phyloP scores from a whole-genome alignment of 2,113 vertebrate species.

The Sialia sialis region DNA sequence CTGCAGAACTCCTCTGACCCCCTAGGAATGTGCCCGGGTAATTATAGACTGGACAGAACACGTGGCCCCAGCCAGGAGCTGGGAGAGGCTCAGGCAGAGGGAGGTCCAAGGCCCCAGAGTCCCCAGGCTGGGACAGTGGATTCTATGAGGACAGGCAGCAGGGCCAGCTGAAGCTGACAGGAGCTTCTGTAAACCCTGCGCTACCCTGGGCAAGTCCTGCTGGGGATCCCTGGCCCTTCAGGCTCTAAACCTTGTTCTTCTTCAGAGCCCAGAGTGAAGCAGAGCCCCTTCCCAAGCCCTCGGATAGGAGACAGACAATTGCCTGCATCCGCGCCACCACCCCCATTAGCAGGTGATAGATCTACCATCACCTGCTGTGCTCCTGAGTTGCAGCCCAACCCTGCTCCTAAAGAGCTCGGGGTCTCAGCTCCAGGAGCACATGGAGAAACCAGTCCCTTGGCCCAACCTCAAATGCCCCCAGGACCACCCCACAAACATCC shows the following conservation, averaged over 20 bases:
- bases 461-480: neutral
- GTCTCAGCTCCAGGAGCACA: neutral
- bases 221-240: too few relatives aligned
- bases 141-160: neutral
- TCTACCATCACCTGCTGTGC: neutral
- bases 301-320: fast-evolving
- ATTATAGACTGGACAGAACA: constrained; percentile 4
- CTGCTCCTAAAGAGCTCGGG: neutral
- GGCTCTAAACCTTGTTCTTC: neutral
- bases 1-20: constrained; percentile 11
- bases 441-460: neutral
- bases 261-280: neutral
- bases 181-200: fast-evolving
- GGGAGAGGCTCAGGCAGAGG: neutral
- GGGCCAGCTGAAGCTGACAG: neutral
- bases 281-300: neutral
- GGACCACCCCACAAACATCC: neutral
- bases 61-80: neutral
- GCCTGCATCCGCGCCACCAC: fast-evolving
- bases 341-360: neutral
- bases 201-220: neutral
- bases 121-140: fast-evolving
- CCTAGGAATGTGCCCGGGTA: neutral
- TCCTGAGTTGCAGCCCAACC: neutral
- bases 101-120: neutral